Evolutionary conservation across 2,888 invertebrate genomes (phyloP).

Genomic region (Caenorhabditis sp.): DNA sequence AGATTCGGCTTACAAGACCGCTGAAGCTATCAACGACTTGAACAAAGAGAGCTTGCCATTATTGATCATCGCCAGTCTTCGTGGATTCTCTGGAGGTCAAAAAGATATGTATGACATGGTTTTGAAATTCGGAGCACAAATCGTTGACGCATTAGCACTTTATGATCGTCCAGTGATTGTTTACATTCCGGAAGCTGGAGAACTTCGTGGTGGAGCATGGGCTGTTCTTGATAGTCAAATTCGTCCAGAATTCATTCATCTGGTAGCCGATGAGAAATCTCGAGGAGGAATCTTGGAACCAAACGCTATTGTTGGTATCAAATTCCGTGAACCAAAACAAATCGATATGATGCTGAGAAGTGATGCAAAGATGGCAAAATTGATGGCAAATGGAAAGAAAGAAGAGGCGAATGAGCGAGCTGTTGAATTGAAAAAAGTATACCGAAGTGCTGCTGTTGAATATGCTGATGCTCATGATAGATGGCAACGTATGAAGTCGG

Average conservation of each 20-base stretch:
- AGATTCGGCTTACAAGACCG: conserved; percentile 97
- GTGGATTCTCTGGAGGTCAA: conserved; percentile 99
- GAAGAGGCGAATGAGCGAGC: conserved; percentile 18
- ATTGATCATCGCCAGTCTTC: conserved; percentile 98
- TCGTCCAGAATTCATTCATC: conserved; percentile 92
- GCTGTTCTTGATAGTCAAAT: conserved; percentile 96
- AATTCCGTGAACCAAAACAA: conserved; percentile 89
- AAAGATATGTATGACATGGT: conserved; percentile 92
- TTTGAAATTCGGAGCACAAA: conserved; percentile 97
- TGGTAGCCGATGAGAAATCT: conserved; percentile 92
- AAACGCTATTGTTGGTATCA: conserved; percentile 96
- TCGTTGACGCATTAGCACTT: conserved; percentile 89
- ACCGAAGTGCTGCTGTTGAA: conserved; percentile 87
- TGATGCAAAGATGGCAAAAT: conserved; percentile 41
- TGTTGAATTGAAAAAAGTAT: conserved; percentile 78
- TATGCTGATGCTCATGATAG: conserved; percentile 99
- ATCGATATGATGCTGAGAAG: conserved; percentile 74
- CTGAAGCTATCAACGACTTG: conserved; percentile 97
- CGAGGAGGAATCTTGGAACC: conserved; percentile 94
- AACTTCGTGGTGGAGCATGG: conserved; percentile 97
- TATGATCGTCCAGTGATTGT: conserved; percentile 87
- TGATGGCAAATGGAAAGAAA: neutral
- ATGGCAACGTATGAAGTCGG: conserved; percentile 94
- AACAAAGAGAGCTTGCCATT: conserved; percentile 90
- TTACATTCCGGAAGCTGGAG: conserved; percentile 95